phyloP scores from a whole-genome alignment of 2,113 vertebrate genomes.

The Etheostoma spectabile region DNA sequence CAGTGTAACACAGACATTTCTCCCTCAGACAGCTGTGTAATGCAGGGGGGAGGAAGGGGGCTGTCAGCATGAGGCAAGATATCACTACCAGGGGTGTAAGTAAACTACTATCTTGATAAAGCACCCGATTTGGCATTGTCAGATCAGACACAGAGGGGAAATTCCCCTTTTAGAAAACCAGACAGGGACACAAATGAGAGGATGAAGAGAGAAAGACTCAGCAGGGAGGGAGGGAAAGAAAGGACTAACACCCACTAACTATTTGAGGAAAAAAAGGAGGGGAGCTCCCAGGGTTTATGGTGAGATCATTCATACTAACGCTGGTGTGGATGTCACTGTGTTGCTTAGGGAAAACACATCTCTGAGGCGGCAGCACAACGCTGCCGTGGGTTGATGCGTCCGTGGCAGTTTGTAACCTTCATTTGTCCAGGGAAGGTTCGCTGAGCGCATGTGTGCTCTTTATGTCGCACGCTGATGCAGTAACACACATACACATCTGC shows the following conservation, averaged over 20 bases:
- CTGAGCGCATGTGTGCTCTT: background rate
- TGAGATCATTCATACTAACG: conserved; percentile 1
- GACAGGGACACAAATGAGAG: background rate
- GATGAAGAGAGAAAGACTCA: background rate
- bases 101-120: background rate
- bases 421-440: background rate
- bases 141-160: conserved; percentile 34
- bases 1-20: conserved; percentile 12
- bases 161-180: conserved; percentile 39
- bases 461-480: conserved; percentile 5
- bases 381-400: background rate
- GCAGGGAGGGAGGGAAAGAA: background rate
- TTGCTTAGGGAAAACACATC: background rate
- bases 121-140: background rate
- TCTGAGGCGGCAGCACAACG: background rate
- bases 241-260: too few species aligned
- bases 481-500: background rate
- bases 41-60: background rate
- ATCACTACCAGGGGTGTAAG: background rate
- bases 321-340: conserved; percentile 34
- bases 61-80: conserved; percentile 43
- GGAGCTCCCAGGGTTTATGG: background rate
- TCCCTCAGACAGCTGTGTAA: conserved; percentile 8
- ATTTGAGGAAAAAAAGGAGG: background rate
- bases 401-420: conserved; percentile 33